Percentiles rank a stretch among this genome's conserved stretches.
Conservation (phyloP, 2,888 invertebrate species). For the Furcula furcula region DNA sequence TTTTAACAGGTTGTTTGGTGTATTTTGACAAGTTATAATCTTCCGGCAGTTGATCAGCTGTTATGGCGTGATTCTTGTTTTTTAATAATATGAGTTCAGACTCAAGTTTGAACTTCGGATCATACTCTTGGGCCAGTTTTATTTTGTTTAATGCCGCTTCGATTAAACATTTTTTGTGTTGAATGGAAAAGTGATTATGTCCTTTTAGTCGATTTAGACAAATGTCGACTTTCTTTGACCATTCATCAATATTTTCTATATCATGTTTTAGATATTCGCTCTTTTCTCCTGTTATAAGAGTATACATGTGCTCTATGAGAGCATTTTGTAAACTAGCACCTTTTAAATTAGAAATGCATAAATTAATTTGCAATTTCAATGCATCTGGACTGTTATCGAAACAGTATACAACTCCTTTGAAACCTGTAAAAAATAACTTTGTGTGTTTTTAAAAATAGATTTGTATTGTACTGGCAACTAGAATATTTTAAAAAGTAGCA, state of each 20-base stretch:
- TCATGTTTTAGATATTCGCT: conserved; percentile 22
- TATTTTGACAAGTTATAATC: conserved; percentile 51
- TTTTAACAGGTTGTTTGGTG: conserved; percentile 35
- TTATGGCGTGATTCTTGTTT: no score
- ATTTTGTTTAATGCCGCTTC: conserved; percentile 40
- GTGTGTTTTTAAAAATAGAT: not conserved
- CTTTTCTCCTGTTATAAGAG: conserved; percentile 35
- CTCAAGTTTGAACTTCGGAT: conserved; percentile 37
- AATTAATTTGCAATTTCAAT: conserved; percentile 36
- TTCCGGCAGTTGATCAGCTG: conserved; percentile 22
- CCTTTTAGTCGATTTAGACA: conserved; percentile 27
- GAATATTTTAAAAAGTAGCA: no score
- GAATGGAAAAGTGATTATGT: conserved; percentile 29
- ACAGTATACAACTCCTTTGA: conserved; percentile 45
- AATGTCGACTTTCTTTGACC: conserved; percentile 34
- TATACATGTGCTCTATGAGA: conserved; percentile 35
- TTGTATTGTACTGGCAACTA: no score
- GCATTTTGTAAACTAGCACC: conserved; percentile 35
- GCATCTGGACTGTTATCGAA: conserved; percentile 54
- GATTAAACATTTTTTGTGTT: conserved; percentile 35
- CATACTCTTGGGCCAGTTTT: conserved; percentile 35
- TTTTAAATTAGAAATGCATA: conserved; percentile 35
- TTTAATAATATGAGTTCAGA: conserved; percentile 48
- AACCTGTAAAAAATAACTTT: conserved; percentile 28
- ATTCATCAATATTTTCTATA: conserved; percentile 22